Conservation (phyloP, 37 sponge, comb jelly and placozoan genomes). For the Diacarnus erythraeanus region DNA sequence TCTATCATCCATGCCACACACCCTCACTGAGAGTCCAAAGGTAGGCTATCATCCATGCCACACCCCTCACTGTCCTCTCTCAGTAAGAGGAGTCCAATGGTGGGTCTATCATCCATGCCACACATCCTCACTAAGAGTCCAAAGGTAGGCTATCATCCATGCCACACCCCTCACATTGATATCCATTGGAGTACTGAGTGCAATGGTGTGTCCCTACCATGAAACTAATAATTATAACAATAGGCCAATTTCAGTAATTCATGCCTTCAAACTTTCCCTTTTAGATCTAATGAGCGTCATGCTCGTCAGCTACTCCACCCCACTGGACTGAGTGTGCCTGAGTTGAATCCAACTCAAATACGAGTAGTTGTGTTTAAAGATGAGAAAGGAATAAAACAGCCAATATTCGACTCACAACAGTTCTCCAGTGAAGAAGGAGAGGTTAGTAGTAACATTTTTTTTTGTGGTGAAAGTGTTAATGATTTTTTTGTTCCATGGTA, state of each 20-base stretch:
- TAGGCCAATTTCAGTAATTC: too few relatives aligned
- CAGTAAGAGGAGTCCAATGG: background rate
- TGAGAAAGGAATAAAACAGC: slow-evolving; percentile 47
- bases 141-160: too few relatives aligned
- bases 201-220: background rate
- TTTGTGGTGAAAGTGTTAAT: too few relatives aligned
- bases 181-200: background rate
- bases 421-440: slow-evolving; percentile 13
- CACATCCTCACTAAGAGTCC: background rate
- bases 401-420: slow-evolving; percentile 59
- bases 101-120: background rate
- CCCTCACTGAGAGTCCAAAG: background rate
- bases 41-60: too few relatives aligned
- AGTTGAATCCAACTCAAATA: slow-evolving; percentile 13
- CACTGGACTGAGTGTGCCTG: background rate
- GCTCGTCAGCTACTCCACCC: slow-evolving; percentile 34
- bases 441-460: too few relatives aligned
- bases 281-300: slow-evolving; percentile 39
- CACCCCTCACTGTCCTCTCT: too few relatives aligned
- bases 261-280: slow-evolving; percentile 18
- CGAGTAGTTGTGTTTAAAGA: slow-evolving; percentile 57
- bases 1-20: background rate
- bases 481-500: too few relatives aligned
- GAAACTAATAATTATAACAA: too few relatives aligned
- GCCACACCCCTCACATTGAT: too few relatives aligned